Evolutionary conservation across 2,113 vertebrate species (phyloP).

Genomic region (Passerina amoena): DNA sequence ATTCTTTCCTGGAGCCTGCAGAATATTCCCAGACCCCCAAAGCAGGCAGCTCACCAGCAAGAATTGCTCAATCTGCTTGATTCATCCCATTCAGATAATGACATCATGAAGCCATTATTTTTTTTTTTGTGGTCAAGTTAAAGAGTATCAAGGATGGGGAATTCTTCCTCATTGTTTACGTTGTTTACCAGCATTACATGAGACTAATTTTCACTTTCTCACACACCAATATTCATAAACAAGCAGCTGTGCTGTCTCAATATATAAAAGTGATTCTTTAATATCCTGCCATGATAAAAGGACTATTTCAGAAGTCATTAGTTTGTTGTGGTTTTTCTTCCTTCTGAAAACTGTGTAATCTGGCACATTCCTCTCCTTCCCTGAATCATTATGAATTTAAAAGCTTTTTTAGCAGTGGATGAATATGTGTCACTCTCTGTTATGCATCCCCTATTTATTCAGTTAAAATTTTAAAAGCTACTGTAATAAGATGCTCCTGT

Average conservation of each 20-base stretch:
- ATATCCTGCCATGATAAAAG: neutral
- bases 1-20: neutral
- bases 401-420: neutral
- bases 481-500: neutral
- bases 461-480: neutral
- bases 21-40: neutral
- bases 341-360: neutral
- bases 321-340: neutral
- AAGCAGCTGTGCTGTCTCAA: neutral
- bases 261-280: neutral
- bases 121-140: neutral
- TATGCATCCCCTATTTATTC: neutral
- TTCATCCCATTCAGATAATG: neutral
- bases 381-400: neutral
- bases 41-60: neutral
- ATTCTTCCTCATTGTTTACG: neutral
- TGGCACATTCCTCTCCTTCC: neutral
- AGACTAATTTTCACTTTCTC: neutral
- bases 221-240: neutral
- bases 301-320: neutral
- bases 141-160: neutral
- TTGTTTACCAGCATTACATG: neutral
- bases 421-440: neutral
- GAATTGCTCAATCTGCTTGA: neutral
- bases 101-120: neutral